Evolutionary conservation across 92 coral and sea anemone species (phyloP).

Genomic region (Pocillopora grandis): DNA sequence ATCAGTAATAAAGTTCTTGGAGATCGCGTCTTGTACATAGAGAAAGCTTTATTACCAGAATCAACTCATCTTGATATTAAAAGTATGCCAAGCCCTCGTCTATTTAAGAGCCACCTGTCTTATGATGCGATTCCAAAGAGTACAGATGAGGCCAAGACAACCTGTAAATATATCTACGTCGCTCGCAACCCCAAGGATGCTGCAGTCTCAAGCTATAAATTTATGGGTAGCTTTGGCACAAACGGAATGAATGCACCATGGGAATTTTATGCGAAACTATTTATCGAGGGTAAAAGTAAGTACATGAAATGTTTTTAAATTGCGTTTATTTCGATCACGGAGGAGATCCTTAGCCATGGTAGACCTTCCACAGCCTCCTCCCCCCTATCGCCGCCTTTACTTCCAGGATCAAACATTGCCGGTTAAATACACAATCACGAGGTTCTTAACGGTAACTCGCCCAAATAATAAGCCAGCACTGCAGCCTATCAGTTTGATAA

Average conservation of each 20-base stretch:
- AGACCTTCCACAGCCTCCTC: too few relatives aligned
- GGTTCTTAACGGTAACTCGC: too few relatives aligned
- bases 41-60: conserved; percentile 8
- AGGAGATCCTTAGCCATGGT: too few relatives aligned
- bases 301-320: neutral
- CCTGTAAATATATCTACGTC: conserved; percentile 42
- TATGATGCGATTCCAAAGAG: conserved; percentile 42
- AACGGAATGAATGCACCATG: conserved; percentile 25
- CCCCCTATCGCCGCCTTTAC: too few relatives aligned
- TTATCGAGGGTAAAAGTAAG: conserved; percentile 38
- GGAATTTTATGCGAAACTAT: conserved; percentile 36
- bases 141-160: neutral
- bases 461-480: too few relatives aligned
- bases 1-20: conserved; percentile 22
- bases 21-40: conserved; percentile 36
- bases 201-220: conserved; percentile 39
- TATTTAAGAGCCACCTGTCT: conserved; percentile 39
- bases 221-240: neutral
- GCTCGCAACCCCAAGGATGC: conserved; percentile 61
- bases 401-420: too few relatives aligned
- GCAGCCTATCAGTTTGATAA: too few relatives aligned
- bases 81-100: conserved; percentile 44
- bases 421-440: too few relatives aligned
- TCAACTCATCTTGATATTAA: conserved; percentile 6
- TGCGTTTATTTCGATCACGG: neutral